Conservation (phyloP, 2,888 invertebrate genomes). For the Caenorhabditis plicata region DNA sequence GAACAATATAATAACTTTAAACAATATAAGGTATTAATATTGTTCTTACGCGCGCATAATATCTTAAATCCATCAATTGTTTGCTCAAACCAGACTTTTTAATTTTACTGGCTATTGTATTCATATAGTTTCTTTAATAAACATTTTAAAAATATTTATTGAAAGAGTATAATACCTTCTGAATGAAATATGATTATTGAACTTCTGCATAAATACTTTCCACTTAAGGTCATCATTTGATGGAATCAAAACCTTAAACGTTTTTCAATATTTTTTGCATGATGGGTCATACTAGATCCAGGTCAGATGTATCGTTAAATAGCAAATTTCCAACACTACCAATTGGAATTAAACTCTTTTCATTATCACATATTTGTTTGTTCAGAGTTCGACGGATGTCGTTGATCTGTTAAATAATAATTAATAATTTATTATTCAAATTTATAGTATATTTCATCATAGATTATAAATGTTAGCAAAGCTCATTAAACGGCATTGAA, state of each 20-base stretch:
- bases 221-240: conserved; percentile 2
- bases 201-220: conserved; percentile 11
- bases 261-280: neutral
- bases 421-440: no score
- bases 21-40: no score
- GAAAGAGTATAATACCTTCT: conserved; percentile 1
- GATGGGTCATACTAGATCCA: conserved; percentile 7
- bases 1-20: neutral
- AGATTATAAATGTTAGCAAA: no score
- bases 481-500: no score
- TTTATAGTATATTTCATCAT: no score
- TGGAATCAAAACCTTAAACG: conserved; percentile 16
- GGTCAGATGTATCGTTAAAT: conserved; percentile 8
- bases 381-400: neutral
- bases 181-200: conserved; percentile 5
- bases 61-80: no score
- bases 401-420: neutral
- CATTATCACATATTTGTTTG: conserved; percentile 1
- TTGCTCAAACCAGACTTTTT: neutral
- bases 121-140: conserved; percentile 1
- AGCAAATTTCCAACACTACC: conserved; percentile 18
- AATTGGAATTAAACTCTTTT: conserved; percentile 14
- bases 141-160: no score
- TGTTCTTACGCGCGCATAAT: no score
- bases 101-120: neutral